phyloP scores from a whole-genome alignment of 1,140 invertebrate genomes.

The Vanessa tameamea region DNA sequence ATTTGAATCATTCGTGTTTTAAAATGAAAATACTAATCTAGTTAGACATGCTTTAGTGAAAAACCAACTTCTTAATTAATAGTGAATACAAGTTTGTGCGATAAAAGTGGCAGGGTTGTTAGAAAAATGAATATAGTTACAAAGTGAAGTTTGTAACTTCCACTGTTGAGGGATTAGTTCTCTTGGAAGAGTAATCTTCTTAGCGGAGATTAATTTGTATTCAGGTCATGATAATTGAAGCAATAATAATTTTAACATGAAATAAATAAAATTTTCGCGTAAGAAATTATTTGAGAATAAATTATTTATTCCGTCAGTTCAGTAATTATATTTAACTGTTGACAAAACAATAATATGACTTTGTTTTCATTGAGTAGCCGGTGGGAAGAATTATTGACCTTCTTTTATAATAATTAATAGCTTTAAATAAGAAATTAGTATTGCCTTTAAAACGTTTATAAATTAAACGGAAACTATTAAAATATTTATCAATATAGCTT shows the following conservation, averaged over 20 bases:
- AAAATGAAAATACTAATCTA: neutral
- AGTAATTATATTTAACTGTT: no score
- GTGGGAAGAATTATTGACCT: no score
- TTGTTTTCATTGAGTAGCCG: no score
- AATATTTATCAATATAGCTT: no score
- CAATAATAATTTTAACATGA: neutral
- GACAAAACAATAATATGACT: no score
- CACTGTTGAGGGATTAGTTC: slow-evolving; percentile 11
- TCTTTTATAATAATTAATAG: no score
- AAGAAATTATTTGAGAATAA: neutral
- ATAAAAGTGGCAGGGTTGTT: slow-evolving; percentile 13
- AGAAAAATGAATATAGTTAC: slow-evolving; percentile 15
- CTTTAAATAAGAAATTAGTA: no score
- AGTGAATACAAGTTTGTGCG: slow-evolving; percentile 13
- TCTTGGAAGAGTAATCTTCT: slow-evolving; percentile 9
- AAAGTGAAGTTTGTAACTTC: slow-evolving; percentile 14
- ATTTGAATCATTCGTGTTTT: neutral
- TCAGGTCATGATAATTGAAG: slow-evolving; percentile 6
- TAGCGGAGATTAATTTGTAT: slow-evolving; percentile 8
- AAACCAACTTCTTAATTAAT: slow-evolving; percentile 15
- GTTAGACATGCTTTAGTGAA: neutral
- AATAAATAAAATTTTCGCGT: neutral
- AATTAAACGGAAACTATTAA: no score
- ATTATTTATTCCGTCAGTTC: neutral
- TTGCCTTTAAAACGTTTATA: no score